phyloP scores from a whole-genome alignment of 2,113 vertebrate genomes.

The Onychorhynchus coronatus region DNA sequence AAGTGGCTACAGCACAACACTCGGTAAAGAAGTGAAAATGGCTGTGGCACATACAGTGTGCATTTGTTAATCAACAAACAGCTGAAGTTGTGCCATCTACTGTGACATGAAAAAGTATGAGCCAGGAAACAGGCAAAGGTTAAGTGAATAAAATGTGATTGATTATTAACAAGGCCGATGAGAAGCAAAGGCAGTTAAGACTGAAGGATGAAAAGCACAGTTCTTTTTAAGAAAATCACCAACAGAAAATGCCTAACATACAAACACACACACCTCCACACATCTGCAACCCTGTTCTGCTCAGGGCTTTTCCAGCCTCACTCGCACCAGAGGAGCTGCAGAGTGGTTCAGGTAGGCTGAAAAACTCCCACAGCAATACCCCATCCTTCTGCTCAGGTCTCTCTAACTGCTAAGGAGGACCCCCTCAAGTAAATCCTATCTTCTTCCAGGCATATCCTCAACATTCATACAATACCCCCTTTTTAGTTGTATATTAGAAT shows the following conservation, averaged over 20 bases:
- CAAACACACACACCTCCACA: no score
- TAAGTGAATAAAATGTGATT: constrained; percentile 33
- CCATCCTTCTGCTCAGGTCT: neutral
- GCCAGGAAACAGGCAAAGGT: neutral
- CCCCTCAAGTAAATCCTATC: neutral
- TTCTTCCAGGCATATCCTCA: neutral
- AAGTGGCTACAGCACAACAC: neutral
- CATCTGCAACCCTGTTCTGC: neutral
- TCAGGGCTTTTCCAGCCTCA: neutral
- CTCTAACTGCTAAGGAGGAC: neutral
- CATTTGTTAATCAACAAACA: constrained; percentile 28
- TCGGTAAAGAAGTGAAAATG: constrained; percentile 11
- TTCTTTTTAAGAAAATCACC: neutral
- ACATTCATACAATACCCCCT: rapidly evolving
- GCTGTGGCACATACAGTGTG: neutral
- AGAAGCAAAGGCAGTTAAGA: constrained; percentile 8
- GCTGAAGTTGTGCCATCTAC: neutral
- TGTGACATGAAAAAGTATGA: neutral
- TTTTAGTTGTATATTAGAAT: neutral
- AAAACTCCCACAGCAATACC: neutral
- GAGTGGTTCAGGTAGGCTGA: neutral
- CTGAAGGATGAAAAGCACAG: neutral
- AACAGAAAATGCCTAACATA: neutral
- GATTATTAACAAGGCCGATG: constrained; percentile 29
- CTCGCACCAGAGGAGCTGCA: rapidly evolving